Base-by-base conservation (phyloP, 2,113 vertebrate genomes). In the Rana temporaria region DNA sequence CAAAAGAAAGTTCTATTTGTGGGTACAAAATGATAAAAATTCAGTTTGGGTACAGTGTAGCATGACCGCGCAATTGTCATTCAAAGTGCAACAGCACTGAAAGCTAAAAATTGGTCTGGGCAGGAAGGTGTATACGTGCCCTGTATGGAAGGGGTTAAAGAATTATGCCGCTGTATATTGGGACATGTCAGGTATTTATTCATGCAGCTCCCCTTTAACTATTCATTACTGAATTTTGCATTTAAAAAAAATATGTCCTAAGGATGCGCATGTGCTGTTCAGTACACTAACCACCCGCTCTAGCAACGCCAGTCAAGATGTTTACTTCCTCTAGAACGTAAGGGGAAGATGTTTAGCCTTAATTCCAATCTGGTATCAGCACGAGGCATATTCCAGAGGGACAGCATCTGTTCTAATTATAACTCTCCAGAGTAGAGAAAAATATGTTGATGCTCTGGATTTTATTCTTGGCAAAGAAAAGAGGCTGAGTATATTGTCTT, bases 341-440 rank as follows among this genome's bases (percentile, higher is more conserved):
- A n/a, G 52, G 38, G 6, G 19, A 62, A 59, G 30, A 82, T 67
- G 30, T 34, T 66, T 48, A 56, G 15, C 53, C 53, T 59, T 60
- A 82, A 66, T 82, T 82, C 24, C 42, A 65, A 73, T 56, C 59
- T 63, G 53, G 69, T 66, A 82, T 82, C 59, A 71, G 20, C 71
- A 82, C 26, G 53, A 82, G 71, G 71, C 34, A 34, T 66, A 74
- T 66, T 82, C 80, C 67, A 60, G 64, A 60, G 80, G 53, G 71
- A 82, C 70, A 63, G 48, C 80, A 82, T 71, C 80, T 82, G 80
- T 38, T 66, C 60, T 73, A 57, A 63, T 74, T 53, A 73, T 56
- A 72, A 38, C 19, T 75, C 80, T 48, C 80, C 20, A 8, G 71
- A 68, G 80, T 56, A 59, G 63, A 76, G 22, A 20, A 48, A 82